Conservation (phyloP, 1,140 invertebrate species). For the Sesamia nonagrioides region DNA sequence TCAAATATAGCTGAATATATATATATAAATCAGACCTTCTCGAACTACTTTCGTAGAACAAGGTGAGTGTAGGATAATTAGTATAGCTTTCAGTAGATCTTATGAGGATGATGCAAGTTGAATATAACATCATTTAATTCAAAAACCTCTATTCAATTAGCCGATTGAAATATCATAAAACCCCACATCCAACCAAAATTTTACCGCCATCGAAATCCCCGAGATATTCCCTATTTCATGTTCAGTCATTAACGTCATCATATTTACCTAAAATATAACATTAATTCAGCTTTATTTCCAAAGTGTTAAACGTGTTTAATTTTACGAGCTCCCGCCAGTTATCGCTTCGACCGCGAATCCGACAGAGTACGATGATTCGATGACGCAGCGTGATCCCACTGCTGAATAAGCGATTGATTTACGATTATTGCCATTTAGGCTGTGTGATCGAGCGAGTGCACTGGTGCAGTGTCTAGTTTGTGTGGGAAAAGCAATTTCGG, state of each 20-base stretch:
- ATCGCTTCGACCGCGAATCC: conserved; percentile 30
- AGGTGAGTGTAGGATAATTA: too few species aligned
- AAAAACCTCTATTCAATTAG: not conserved
- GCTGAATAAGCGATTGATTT: conserved; percentile 68
- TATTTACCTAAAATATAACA: conserved; percentile 41
- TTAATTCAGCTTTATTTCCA: conserved; percentile 38
- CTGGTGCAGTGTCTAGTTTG: conserved; percentile 11
- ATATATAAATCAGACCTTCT: too few species aligned
- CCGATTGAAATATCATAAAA: not conserved
- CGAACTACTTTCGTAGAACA: too few species aligned
- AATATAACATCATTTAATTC: not conserved
- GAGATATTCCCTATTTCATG: conserved; percentile 11
- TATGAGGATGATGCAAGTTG: too few species aligned
- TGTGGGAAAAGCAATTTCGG: conserved; percentile 1
- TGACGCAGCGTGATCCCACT: conserved; percentile 58
- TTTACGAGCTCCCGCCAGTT: conserved; percentile 32
- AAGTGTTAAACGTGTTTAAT: conserved; percentile 35
- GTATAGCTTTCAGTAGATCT: too few species aligned
- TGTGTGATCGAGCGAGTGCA: conserved; percentile 28
- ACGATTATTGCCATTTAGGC: conserved; percentile 54
- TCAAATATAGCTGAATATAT: too few species aligned
- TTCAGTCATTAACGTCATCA: conserved; percentile 16
- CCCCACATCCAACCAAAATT: not conserved
- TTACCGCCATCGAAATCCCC: not conserved
- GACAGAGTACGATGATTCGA: conserved; percentile 62